phyloP scores from a whole-genome alignment of 2,888 invertebrate species.

The Ornithoptera priamus region DNA sequence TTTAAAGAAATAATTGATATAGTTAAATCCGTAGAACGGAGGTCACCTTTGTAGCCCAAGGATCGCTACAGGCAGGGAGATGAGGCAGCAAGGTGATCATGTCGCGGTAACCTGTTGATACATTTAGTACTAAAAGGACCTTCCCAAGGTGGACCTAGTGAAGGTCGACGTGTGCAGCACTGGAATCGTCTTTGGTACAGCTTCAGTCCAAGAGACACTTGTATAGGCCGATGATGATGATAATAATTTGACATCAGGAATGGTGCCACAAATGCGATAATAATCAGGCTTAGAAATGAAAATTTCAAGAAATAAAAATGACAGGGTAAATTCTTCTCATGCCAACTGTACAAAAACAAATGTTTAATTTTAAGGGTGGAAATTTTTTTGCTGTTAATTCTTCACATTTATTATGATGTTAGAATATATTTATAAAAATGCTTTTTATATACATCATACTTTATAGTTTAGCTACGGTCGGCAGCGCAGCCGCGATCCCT shows the following conservation, averaged over 20 bases:
- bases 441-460: conserved; percentile 13
- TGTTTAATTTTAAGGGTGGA: neutral
- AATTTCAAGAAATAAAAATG: neutral
- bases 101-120: too few species aligned
- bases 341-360: neutral
- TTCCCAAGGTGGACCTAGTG: too few species aligned
- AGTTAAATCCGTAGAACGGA: neutral
- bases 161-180: too few species aligned
- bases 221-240: too few species aligned
- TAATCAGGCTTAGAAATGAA: neutral
- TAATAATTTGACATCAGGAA: neutral
- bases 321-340: neutral
- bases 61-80: too few species aligned
- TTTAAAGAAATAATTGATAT: neutral
- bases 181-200: too few species aligned
- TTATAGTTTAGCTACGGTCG: neutral
- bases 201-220: too few species aligned
- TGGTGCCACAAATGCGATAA: neutral
- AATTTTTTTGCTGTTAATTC: neutral
- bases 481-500: too few species aligned
- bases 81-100: too few species aligned
- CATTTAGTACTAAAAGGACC: too few species aligned
- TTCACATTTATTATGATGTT: neutral
- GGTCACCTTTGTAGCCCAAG: too few species aligned
- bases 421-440: neutral